Evolutionary conservation across 2,113 vertebrate genomes (phyloP).

Genomic region (Scalopus aquaticus): DNA sequence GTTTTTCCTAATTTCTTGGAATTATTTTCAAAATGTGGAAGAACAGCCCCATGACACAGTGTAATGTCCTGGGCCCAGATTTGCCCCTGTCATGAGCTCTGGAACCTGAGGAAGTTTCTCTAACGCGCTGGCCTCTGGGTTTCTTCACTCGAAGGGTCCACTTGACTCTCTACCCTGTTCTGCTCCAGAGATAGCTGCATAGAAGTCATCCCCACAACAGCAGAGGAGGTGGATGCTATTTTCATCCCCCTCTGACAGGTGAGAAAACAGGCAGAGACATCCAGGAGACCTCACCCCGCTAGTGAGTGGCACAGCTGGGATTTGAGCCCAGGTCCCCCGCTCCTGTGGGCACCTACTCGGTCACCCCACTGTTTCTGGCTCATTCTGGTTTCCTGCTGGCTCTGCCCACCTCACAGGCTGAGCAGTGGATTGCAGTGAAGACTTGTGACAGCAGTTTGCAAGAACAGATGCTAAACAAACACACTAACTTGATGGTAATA

Average conservation of each 20-base stretch:
- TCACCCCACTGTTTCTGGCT: not conserved
- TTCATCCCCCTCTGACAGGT: not conserved
- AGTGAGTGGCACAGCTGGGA: not conserved
- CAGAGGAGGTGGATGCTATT: rapidly evolving
- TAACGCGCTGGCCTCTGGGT: not conserved
- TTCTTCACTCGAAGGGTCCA: not conserved
- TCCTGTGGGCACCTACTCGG: rapidly evolving
- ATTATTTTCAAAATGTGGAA: slow-evolving; percentile 22
- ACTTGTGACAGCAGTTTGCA: not conserved
- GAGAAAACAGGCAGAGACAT: not conserved
- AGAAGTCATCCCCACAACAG: not conserved
- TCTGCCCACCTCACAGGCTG: not conserved
- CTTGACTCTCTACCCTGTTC: not conserved
- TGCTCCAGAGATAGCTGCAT: not conserved
- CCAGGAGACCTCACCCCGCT: not conserved
- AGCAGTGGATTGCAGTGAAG: not conserved
- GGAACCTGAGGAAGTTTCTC: not conserved
- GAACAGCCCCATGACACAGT: not conserved
- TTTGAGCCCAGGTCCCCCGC: not conserved
- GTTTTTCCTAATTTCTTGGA: slow-evolving; percentile 16
- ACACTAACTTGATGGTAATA: not conserved
- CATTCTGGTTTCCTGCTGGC: not conserved
- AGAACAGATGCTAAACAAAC: not conserved
- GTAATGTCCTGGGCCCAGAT: not conserved
- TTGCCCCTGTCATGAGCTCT: too few relatives aligned